Evolutionary conservation across 1,140 invertebrate genomes (phyloP), one percentile per base, ranked within the genome.

Genomic region (Centruroides sculpturatus): DNA sequence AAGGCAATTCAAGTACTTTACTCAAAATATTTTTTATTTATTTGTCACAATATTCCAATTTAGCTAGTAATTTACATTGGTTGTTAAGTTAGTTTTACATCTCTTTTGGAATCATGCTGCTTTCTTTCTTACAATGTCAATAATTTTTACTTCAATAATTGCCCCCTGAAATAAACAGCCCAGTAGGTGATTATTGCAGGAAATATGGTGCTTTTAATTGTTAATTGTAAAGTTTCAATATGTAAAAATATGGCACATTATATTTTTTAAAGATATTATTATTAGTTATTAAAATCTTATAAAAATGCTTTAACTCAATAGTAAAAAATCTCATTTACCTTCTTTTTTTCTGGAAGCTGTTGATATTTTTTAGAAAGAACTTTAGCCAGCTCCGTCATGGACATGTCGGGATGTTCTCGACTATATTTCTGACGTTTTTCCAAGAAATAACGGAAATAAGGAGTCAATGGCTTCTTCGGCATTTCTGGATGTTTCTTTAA

Each of bases 371-470:
- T 69, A 35, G 75, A 70, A 5, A 77, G 70, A n/a, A 69, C 60
- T 67, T 77, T 78, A 5, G 76, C 73, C 47, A 79, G 61, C 57
- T 74, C 73, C 35, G 74, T 72, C 64, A 75, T 72, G 50, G 74
- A 74, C 57, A 76, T 62, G 10, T 72, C 72, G 35, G 76, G 76
- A 66, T 76, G 66, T 55, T 77, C 71, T 52, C 66, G 66, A 41
- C 69, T 64, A 47, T 77, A 67, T 62, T 73, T 70, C 54, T 76
- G 71, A 60, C 74, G 75, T 59, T 76, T 74, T 54, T 76, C 72
- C 34, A 74, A 60, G 65, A 77, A 78, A 64, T 72, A 79, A 11
- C 77, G 51, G 64, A 80, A 75, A 63, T 74, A 79, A 3, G 76
- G 70, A 5, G 74, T 72, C 10, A 76, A 61, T 23, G 78, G 78